phyloP scores from a whole-genome alignment of 2,888 invertebrate genomes.

The Plagodis dolabraria region DNA sequence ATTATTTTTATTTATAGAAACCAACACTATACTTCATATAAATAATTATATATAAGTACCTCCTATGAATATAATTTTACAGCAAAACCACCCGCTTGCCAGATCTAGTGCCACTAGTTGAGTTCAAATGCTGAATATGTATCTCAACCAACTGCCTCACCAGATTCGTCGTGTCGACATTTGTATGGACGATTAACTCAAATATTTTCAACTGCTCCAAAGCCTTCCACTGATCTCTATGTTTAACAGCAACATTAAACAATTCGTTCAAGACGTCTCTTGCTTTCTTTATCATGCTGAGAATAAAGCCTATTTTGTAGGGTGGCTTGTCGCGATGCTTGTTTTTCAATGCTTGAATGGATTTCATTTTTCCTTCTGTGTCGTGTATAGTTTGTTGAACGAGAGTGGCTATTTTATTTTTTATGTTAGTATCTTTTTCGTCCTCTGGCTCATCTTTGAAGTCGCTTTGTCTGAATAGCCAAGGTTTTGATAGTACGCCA shows the following conservation, averaged over 20 bases:
- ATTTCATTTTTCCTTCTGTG: conserved; percentile 56
- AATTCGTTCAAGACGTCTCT: conserved; percentile 66
- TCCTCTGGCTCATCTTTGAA: conserved; percentile 30
- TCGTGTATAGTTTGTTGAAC: conserved; percentile 68
- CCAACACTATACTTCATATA: too few species aligned
- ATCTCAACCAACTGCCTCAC: conserved; percentile 67
- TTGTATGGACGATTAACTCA: conserved; percentile 71
- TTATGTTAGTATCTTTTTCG: conserved; percentile 60
- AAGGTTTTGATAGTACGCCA: conserved; percentile 4
- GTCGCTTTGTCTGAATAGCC: conserved; percentile 24
- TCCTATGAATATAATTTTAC: conserved; percentile 21
- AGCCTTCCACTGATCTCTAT: conserved; percentile 68
- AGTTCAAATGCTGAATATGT: conserved; percentile 58
- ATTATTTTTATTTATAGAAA: too few species aligned
- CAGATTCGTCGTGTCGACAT: conserved; percentile 69
- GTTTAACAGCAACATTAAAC: conserved; percentile 70
- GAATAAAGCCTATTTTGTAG: conserved; percentile 67
- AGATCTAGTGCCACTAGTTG: conserved; percentile 31
- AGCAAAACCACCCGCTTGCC: conserved; percentile 53
- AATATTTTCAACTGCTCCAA: conserved; percentile 72
- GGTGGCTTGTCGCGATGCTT: conserved; percentile 46
- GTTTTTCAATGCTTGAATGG: conserved; percentile 51
- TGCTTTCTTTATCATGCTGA: conserved; percentile 68
- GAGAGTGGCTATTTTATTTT: conserved; percentile 61
- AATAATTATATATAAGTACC: background rate